Evolutionary conservation across 1,140 invertebrate genomes (phyloP), one percentile per base, ranked within the genome.

Genomic region (Hylyphantes graminicola): DNA sequence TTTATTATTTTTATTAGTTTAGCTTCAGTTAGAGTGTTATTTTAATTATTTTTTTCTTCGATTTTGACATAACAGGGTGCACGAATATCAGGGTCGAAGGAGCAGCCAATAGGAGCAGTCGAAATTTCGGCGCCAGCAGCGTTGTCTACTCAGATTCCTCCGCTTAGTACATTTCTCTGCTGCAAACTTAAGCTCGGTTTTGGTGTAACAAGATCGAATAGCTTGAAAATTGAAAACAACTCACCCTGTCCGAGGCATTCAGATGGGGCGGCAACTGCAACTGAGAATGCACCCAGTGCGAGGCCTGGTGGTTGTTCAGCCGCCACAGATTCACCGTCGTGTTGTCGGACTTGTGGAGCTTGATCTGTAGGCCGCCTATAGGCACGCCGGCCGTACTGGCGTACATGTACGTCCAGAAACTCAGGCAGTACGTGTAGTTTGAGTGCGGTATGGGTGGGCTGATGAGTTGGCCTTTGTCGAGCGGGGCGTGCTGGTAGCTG

Each of bases 321-420:
- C 85, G 64, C 85, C 85, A 86, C n/a, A 86, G 10, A 15, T 35
- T 57, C 12, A 53, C 21, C 5, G 78, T 61, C 7, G 72, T 75
- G 51, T 81, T 75, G 64, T 86, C 75, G 4, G n/a, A 48, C 0
- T 19, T 21, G 2, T 50, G 53, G 0, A 76, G 7, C 21, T 82
- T 81, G 8, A 86, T 73, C 13, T 57, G 68, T 7, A 86, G 59
- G 6, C 78, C 78, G 10, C 85, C 85, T 9, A 86, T 78, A 7
- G 85, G 80, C 19, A 80, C 78, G 4, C 79, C 85, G 8, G 80
- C 77, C 6, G 85, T 86, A 12, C 70, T 72, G 7, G 85, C 35
- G 15, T 68, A 81, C 77, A 86, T 76, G 63, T 80, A 86, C 0
- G 65, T 72, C 85, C 85, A 86, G 70, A 86, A 81, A 10, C 54